Conservation (phyloP, 2,888 invertebrate species). For the Dione vanillae region DNA sequence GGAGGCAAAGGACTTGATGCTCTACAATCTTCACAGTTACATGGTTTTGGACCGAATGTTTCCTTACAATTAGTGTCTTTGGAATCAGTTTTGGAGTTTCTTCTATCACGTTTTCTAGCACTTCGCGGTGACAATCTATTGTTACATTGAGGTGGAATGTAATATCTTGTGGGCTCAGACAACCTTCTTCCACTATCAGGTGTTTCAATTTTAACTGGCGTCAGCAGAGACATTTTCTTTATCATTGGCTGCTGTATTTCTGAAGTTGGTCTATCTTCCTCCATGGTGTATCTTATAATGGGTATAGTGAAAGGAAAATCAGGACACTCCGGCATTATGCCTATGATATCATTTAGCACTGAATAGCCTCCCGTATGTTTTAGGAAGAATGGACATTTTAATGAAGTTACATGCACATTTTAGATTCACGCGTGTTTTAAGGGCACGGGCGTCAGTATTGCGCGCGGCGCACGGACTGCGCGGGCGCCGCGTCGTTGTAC, state of each 20-base stretch:
- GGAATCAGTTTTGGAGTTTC: slow-evolving; percentile 66
- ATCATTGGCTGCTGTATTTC: slow-evolving; percentile 68
- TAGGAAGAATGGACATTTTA: slow-evolving; percentile 61
- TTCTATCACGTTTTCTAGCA: slow-evolving; percentile 73
- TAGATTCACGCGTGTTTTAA: slow-evolving; percentile 45
- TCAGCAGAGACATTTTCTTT: slow-evolving; percentile 76
- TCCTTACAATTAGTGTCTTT: slow-evolving; percentile 65
- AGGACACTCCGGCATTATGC: slow-evolving; percentile 80
- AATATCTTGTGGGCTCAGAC: slow-evolving; percentile 74
- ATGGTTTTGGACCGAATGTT: slow-evolving; percentile 69
- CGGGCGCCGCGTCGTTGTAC: slow-evolving; percentile 36
- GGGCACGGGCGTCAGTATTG: slow-evolving; percentile 59
- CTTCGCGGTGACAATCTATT: slow-evolving; percentile 76
- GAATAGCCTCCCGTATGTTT: slow-evolving; percentile 52
- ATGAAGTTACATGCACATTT: slow-evolving; percentile 44
- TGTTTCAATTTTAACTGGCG: slow-evolving; percentile 78
- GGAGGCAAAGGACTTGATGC: slow-evolving; percentile 82
- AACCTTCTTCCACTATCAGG: slow-evolving; percentile 72
- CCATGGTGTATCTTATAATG: slow-evolving; percentile 79
- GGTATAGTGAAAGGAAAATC: slow-evolving; percentile 78
- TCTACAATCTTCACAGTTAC: slow-evolving; percentile 78
- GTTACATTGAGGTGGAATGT: slow-evolving; percentile 78
- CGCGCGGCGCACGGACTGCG: slow-evolving; percentile 55
- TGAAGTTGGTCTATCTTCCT: slow-evolving; percentile 66
- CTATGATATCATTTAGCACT: slow-evolving; percentile 64